phyloP scores from a whole-genome alignment of 2,888 invertebrate species.

The Phortica okadai region DNA sequence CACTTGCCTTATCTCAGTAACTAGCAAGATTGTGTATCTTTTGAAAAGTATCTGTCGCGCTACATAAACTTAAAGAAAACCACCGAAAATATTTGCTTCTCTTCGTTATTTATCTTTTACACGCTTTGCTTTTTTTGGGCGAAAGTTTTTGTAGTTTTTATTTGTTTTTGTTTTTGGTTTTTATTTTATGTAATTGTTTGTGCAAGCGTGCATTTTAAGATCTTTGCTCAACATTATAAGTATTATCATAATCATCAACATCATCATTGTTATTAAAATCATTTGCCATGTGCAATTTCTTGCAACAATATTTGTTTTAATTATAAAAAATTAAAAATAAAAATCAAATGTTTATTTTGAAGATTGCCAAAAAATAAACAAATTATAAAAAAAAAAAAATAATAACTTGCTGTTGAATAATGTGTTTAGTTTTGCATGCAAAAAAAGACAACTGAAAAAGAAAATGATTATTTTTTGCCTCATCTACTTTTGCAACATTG shows the following conservation, averaged over 20 bases:
- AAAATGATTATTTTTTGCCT: neutral
- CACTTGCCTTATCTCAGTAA: too few relatives aligned
- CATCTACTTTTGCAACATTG: too few relatives aligned
- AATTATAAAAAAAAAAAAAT: neutral
- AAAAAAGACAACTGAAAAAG: neutral
- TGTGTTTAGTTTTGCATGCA: slow-evolving; percentile 31
- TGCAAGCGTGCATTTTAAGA: neutral
- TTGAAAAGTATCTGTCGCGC: neutral
- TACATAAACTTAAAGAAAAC: slow-evolving; percentile 6
- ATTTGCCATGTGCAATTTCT: slow-evolving; percentile 27
- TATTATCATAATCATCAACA: slow-evolving; percentile 29
- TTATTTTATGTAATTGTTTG: neutral
- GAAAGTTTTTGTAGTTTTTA: slow-evolving; percentile 1
- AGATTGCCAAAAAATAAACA: too few relatives aligned
- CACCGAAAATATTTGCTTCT: neutral
- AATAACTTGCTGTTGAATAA: slow-evolving; percentile 33
- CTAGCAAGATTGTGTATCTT: neutral
- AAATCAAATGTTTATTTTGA: too few relatives aligned
- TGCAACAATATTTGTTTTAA: slow-evolving; percentile 49
- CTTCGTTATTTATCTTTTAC: neutral
- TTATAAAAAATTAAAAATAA: slow-evolving; percentile 12
- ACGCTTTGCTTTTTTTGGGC: neutral
- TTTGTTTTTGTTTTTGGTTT: neutral
- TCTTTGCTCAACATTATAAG: slow-evolving; percentile 22
- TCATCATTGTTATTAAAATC: neutral